Evolutionary conservation across 2,797 vertebrate genomes (phyloP), one percentile per base, ranked within the genome.

Genomic region (Pachyuromys duprasi): DNA sequence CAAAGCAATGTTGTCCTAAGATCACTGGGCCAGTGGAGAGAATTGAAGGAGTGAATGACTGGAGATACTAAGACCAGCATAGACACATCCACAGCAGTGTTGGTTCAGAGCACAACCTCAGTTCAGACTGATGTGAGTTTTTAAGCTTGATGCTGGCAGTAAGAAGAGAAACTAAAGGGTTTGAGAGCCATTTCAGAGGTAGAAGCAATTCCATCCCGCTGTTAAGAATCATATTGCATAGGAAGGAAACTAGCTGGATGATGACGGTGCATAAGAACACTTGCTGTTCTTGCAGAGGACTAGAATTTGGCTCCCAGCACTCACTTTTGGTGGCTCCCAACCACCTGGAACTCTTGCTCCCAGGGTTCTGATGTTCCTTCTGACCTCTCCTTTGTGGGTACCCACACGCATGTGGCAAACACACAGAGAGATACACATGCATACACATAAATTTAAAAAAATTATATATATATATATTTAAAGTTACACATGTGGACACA

Each of bases 1-100:
- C 6, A 15, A 60, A 80, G 18, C 26, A 93, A 42, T 84, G 14
- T 42, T 94, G 49, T 96, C 96, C 74, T 90, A 93, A 95, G 78
- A 92, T 92, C 79, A 90, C 65, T 87, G 4, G 49, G 86, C 22
- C 53, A 91, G 42, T 60, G 80, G 75, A n/a, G 92, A 55, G 93
- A 89, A 82, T 45, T 89, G 45, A 93, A 91, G 62, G 83, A 79
- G 9, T 31, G 82, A 75, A 26, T n/a, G 42, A 92, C 12, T 31
- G 26, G 94, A 81, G 82, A 90, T 33, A 65, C 33, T 60, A 89
- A 93, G 36, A n/a, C 70, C 70, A 92, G 69, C 70, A 80, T 81
- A 86, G 62, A 95, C 22, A 78, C 31, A 78, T 67, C 7, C 18
- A 49, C 63, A 81, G 60, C 92, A 55, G 53, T 55, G n/a, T n/a